Evolutionary conservation across 2,113 vertebrate species (phyloP), one percentile per base, ranked within the genome.

Genomic region (Rhinolophus ferrumequinum): DNA sequence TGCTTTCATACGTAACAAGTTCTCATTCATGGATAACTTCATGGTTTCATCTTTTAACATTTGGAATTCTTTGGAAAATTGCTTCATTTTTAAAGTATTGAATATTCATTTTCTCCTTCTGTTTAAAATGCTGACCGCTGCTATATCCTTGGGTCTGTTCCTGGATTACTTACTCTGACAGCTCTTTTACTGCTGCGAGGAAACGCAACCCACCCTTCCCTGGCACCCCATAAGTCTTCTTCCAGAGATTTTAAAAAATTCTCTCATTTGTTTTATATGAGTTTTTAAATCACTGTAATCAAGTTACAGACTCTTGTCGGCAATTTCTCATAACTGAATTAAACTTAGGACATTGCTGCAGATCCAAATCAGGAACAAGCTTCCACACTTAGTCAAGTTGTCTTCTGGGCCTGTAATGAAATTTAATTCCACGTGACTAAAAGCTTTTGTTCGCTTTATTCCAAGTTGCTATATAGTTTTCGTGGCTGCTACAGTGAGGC

Each of bases 371-470:
- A 50, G 47, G 47, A 50, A 50, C 47, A 50, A 50, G 47, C 47
- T 47, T 47, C 16, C 73, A 0, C 83, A 70, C 11, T 72, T 86
- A 72, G 52, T 88, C 24, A 94, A 30, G 16, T 73, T 93, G 41
- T 75, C 64, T 84, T 73, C 67, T 73, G 0, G n/a, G 47, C 26
- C 80, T 66, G 0, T 54, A 83, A 5, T 90, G 64, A 87, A 89
- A 70, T 64, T 19, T 62, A 87, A 16, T 85, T 9, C 50, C n/a
- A 8, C 2, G 33, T 22, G 6, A 56, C 64, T 41, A 22, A 64
- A 18, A 87, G 38, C 87, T 83, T 86, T 62, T 88, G 15, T 79
- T 44, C 95, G 83, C 56, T 88, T 75, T 69, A 38, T 92, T 87
- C 50, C 50, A 67, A 41, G 12, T 87, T 69, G 33, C 38, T 50